A percentile compares a stretch with the other conserved stretches of the same genome.
Evolutionary conservation across 2,113 vertebrate species (phyloP).

Genomic region (Rousettus leschenaultii): DNA sequence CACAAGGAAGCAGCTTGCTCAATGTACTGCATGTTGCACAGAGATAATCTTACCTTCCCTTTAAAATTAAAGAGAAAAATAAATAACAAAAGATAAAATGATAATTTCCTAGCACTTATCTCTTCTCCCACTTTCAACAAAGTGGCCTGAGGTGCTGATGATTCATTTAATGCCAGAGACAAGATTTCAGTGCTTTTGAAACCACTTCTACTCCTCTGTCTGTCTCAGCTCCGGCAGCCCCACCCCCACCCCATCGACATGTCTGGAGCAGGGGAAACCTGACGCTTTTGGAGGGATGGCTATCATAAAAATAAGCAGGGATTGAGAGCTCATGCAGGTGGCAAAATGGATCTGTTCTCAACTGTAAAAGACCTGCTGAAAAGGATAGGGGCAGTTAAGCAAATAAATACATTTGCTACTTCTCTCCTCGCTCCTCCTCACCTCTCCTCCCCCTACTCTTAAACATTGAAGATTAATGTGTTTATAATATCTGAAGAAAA

Average conservation of each 20-base stretch:
- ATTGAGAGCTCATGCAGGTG: neutral
- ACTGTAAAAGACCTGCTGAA: neutral
- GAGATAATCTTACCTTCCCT: neutral
- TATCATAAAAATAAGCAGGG: neutral
- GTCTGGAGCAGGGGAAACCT: neutral
- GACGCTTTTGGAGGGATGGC: neutral
- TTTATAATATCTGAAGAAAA: neutral
- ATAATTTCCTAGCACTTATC: neutral
- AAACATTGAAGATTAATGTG: neutral
- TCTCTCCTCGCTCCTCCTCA: too few relatives aligned
- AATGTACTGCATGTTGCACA: accelerated
- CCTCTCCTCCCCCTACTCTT: neutral
- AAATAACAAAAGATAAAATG: neutral
- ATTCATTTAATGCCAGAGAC: neutral
- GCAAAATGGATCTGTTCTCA: neutral
- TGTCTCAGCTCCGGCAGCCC: neutral
- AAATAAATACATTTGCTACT: neutral
- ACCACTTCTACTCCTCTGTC: neutral
- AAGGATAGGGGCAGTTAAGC: neutral
- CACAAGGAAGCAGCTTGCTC: neutral
- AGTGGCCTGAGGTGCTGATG: neutral
- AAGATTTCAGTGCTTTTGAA: neutral
- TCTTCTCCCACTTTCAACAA: neutral
- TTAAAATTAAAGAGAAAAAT: neutral
- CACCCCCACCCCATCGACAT: accelerated